phyloP scores from a whole-genome alignment of 2,113 vertebrate genomes.

The Dicerorhinus sumatrensis region DNA sequence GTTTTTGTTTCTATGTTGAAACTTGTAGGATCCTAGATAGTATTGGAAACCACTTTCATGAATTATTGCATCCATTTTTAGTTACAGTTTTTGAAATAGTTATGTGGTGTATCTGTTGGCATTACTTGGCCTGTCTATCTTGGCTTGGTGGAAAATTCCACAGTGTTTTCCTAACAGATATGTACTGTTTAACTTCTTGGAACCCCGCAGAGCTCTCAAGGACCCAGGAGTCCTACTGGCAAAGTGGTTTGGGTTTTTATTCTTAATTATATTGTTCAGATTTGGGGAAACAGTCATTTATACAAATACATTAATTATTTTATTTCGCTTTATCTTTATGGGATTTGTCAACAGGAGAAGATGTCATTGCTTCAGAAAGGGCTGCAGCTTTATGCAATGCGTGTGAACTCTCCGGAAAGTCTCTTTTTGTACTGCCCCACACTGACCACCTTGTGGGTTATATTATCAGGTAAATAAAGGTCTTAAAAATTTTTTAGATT shows the following conservation, averaged over 20 bases:
- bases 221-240: not conserved
- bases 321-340: not conserved
- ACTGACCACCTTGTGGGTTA: constrained; percentile 99
- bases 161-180: not conserved
- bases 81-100: not conserved
- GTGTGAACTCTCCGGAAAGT: constrained; percentile 98
- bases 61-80: not conserved
- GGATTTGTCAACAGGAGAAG: constrained; percentile 91
- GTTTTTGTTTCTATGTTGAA: not conserved
- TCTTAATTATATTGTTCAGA: not conserved
- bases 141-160: not conserved
- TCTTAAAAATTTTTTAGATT: not conserved
- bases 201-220: not conserved
- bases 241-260: not conserved
- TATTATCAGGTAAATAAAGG: constrained; percentile 93
- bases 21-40: not conserved
- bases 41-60: constrained; percentile 32
- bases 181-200: not conserved
- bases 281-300: not conserved
- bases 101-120: not conserved
- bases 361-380: constrained; percentile 96
- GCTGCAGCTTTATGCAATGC: constrained; percentile 95
- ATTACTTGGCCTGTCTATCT: not conserved
- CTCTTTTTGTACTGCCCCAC: constrained; percentile 97
- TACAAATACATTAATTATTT: not conserved